phyloP scores from a whole-genome alignment of 2,888 invertebrate species.

The Hemithea aestivaria region DNA sequence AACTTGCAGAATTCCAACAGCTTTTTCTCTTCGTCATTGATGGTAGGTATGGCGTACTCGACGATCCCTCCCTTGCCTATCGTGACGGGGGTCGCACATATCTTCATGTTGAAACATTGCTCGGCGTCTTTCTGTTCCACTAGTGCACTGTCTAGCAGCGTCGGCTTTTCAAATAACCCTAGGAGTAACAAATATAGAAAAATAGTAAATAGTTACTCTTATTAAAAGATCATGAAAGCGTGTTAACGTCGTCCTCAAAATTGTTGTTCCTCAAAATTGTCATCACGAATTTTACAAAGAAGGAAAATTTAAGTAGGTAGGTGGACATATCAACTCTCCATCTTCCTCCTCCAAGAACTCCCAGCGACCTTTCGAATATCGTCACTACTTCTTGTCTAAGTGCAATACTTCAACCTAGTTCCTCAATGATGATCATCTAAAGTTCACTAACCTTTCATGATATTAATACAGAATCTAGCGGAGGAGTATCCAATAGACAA shows the following conservation, averaged over 20 bases:
- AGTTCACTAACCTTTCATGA: slow-evolving; percentile 55
- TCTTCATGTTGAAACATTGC: slow-evolving; percentile 52
- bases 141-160: slow-evolving; percentile 62
- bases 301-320: too few species aligned
- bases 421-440: not conserved
- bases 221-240: too few species aligned
- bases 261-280: too few species aligned
- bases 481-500: slow-evolving; percentile 66
- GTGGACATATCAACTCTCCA: too few species aligned
- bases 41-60: slow-evolving; percentile 52
- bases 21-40: slow-evolving; percentile 45
- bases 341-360: too few species aligned
- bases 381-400: too few species aligned
- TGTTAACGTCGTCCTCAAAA: too few species aligned
- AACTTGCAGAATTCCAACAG: slow-evolving; percentile 54
- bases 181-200: slow-evolving; percentile 2
- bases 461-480: slow-evolving; percentile 55
- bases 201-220: too few species aligned
- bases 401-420: too few species aligned
- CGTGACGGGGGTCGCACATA: slow-evolving; percentile 59
- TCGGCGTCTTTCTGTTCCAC: slow-evolving; percentile 55
- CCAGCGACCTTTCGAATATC: too few species aligned
- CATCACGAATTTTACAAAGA: too few species aligned
- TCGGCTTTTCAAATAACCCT: slow-evolving; percentile 55
- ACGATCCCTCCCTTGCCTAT: slow-evolving; percentile 50